Evolutionary conservation across 2,888 invertebrate genomes (phyloP), one percentile per base, ranked within the genome.

Genomic region (Catocala sponsa): DNA sequence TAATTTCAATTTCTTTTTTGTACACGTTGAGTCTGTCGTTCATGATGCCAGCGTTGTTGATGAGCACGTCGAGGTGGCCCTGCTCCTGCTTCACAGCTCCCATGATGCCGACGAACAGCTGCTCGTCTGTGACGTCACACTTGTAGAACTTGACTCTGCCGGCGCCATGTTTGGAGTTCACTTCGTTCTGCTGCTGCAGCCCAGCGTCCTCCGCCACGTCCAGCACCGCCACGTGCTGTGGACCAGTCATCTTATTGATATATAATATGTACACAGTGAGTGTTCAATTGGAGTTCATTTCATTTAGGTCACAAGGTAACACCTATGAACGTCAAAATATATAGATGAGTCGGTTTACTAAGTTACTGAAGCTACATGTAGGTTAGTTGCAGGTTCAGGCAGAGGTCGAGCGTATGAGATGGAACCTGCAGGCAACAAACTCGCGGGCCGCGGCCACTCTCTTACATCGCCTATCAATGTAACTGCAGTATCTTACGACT

Each of bases 111-210:
- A 68, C 51, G 4, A 83, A 64, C 25, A 75, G 63, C 0, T 83
- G 82, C 0, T 83, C 79, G 11, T 78, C 76, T 0, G 84, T 79
- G 13, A 88, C 82, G 48, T 90, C 89, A 50, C 85, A 84, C 57
- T 82, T 81, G 54, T 82, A 74, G 62, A 88, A 89, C 47, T 82
- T 81, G 0, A 78, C 76, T 57, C 75, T 84, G 10, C 79, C 70
- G 0, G 46, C 47, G 0, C 88, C 87, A 63, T 84, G 63, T 67
- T 84, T 83, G 0, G 55, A 9, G 52, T 82, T 83, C 9, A 88
- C 50, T 63, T 87, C 85, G 2, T 75, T 69, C 75, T 85, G 79
- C 4, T 85, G 63, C 0, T 65, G 68, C 4, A 62, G 54, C 0
- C 89, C 88, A 11, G 70, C 63, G 0, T 63, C 63, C 52, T 72